Base-by-base conservation (phyloP, 2,113 vertebrate species). In the Uropsilus gracilis region DNA sequence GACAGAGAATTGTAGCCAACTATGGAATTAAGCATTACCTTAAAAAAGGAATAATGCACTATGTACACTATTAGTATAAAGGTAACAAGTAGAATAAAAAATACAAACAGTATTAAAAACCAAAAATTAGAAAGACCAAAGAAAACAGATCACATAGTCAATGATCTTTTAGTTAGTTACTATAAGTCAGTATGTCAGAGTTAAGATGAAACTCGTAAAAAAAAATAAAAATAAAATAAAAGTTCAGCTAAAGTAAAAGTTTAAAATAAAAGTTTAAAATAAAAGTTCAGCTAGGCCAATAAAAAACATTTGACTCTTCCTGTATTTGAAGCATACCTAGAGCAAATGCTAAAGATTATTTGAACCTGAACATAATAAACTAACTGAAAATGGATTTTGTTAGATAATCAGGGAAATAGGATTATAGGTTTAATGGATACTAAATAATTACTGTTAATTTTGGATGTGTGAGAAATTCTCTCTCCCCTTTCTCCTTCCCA, bases 81-180 rank as follows among this genome's bases (percentile, higher is more conserved):
- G 34, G 28, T 46, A 63, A 76, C 28, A 34, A 55, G 7, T 39
- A 69, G 59, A 80, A 73, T n/a, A 18, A 96, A 83, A 83, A 68
- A 50, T 2, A 57, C 18, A 82, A 72, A 78, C 8, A 14, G 9
- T 68, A 39, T 46, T 80, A 93, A 93, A 73, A 46, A 57, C 12
- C 69, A 63, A 73, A 91, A 34, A 82, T 32, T 89, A 30, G 53
- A 77, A 50, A 91, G 20, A 89, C 53, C 42, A 91, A 72, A 64
- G 5, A 75, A 57, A 86, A 34, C 1, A 61, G 28, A 75, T 10
- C 34, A 66, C 20, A 66, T 53, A 13, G 18, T 59, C 12, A 75
- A 64, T 59, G 30, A 37, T 3, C n/a, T 30, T 86, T n/a, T 72
- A 89, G n/a, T 20, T 24, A 44, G 3, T 82, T 14, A 72, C 22